phyloP scores from a whole-genome alignment of 2,888 invertebrate genomes.

The Lithosia quadra region DNA sequence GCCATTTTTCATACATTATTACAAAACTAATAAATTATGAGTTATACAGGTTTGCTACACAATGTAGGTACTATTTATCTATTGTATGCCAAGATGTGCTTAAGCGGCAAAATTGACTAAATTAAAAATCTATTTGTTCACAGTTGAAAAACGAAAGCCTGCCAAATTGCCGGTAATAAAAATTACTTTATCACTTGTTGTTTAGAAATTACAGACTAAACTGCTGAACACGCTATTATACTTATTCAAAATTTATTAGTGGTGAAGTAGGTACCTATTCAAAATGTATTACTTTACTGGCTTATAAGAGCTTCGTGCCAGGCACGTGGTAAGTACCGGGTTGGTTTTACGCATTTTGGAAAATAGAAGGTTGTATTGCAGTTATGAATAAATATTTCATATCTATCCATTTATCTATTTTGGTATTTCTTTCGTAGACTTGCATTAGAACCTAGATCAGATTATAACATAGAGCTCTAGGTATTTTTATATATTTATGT shows the following conservation, averaged over 20 bases:
- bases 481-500: neutral
- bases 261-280: constrained; percentile 7
- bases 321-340: neutral
- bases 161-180: constrained; percentile 17
- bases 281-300: constrained; percentile 16
- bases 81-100: too few species aligned
- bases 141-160: constrained; percentile 9
- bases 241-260: constrained; percentile 14
- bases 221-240: constrained; percentile 21
- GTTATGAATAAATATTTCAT: neutral
- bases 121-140: neutral
- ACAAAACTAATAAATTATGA: too few species aligned
- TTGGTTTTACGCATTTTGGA: neutral
- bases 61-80: too few species aligned
- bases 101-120: too few species aligned
- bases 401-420: too few species aligned
- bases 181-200: constrained; percentile 16
- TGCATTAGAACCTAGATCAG: neutral
- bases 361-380: neutral
- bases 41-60: too few species aligned
- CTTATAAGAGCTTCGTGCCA: constrained; percentile 9
- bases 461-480: neutral
- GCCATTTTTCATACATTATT: too few species aligned
- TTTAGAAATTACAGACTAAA: constrained; percentile 14
- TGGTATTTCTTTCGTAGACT: neutral